phyloP scores from a whole-genome alignment of 2,113 vertebrate genomes.

The Oreochromis tanganicae region DNA sequence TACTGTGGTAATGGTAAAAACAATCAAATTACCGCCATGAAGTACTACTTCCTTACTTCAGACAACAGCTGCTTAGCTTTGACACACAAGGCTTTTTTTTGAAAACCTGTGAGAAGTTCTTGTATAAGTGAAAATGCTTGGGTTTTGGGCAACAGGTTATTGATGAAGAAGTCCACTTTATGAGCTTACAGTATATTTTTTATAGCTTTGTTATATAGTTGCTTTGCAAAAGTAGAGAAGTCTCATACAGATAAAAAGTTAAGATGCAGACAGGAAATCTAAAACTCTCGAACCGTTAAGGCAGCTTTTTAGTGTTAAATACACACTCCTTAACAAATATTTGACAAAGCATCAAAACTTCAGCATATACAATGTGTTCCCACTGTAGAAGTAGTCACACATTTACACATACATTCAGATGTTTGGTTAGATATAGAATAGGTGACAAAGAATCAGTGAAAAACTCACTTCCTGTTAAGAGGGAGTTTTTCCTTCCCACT shows the following conservation, averaged over 20 bases:
- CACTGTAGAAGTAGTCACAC: not conserved
- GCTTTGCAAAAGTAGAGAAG: too few relatives aligned
- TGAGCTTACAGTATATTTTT: too few relatives aligned
- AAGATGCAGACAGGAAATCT: not conserved
- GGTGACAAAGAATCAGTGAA: not conserved
- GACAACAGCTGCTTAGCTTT: too few relatives aligned
- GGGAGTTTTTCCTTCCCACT: not conserved
- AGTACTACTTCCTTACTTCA: not conserved
- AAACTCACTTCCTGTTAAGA: not conserved
- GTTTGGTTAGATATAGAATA: not conserved
- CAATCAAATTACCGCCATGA: too few relatives aligned
- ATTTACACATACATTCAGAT: not conserved
- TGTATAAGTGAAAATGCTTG: not conserved
- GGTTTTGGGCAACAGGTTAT: not conserved
- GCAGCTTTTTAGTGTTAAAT: not conserved
- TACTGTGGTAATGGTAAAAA: not conserved
- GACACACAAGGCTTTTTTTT: too few relatives aligned
- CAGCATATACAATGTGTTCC: not conserved
- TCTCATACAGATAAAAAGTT: not conserved
- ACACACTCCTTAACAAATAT: not conserved
- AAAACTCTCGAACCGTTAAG: not conserved
- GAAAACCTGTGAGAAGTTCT: too few relatives aligned
- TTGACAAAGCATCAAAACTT: not conserved
- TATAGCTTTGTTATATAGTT: too few relatives aligned
- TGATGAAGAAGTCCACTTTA: not conserved